phyloP scores from a whole-genome alignment of 2,113 vertebrate genomes.

The Rhadina sibilatrix region DNA sequence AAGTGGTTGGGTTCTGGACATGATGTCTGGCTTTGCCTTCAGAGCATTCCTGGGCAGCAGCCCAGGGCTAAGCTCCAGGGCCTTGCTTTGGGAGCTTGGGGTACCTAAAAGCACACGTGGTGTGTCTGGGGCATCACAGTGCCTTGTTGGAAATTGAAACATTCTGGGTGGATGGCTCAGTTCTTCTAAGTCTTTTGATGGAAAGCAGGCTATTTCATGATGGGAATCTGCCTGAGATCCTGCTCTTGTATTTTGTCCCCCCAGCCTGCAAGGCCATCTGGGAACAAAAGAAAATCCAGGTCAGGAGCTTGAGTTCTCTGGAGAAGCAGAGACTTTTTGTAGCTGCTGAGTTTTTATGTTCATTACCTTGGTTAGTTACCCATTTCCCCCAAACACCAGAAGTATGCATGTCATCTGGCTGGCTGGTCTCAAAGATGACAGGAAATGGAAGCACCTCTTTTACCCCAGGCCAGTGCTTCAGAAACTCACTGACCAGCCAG shows the following conservation, averaged over 20 bases:
- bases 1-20: not conserved
- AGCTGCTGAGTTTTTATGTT: not conserved
- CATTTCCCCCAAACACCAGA: not conserved
- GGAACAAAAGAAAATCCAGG: not conserved
- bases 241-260: not conserved
- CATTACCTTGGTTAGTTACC: not conserved
- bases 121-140: not conserved
- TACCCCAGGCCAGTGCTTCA: not conserved
- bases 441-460: not conserved
- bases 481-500: not conserved
- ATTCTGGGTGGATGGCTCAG: not conserved
- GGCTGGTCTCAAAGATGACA: not conserved
- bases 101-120: not conserved
- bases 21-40: not conserved
- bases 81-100: not conserved
- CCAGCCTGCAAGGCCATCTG: not conserved
- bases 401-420: not conserved
- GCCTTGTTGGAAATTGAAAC: not conserved
- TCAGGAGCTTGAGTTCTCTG: not conserved
- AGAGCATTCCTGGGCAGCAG: not conserved
- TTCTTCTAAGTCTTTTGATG: not conserved
- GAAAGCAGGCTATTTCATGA: not conserved
- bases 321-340: not conserved
- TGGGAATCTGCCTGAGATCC: not conserved
- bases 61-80: fast-evolving